Evolutionary conservation across 35 echinoderm and acorn worm genomes (phyloP).

Genomic region (Hemicentrotus pulcherrimus): DNA sequence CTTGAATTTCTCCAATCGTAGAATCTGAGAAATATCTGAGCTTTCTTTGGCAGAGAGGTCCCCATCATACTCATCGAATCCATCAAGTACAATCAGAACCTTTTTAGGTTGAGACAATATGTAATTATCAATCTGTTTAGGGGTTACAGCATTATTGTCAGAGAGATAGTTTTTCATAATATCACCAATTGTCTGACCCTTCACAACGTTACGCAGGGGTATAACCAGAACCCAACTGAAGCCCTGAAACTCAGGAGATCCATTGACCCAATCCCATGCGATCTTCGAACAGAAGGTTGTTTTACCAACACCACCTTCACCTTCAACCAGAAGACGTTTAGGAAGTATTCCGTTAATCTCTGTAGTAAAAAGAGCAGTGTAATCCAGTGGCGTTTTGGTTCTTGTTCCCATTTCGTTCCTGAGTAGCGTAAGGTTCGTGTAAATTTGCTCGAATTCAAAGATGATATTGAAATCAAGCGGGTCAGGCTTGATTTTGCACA

Average conservation of each 20-base stretch:
- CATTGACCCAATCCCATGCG: background rate
- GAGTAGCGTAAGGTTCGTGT: background rate
- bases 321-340: conserved; percentile 23
- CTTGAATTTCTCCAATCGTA: background rate
- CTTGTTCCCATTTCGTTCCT: background rate
- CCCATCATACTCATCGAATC: background rate
- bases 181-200: background rate
- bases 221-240: background rate
- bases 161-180: background rate
- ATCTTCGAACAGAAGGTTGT: conserved; percentile 17
- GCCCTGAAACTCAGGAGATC: background rate
- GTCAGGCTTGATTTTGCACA: background rate
- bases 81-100: background rate
- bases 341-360: background rate
- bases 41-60: background rate
- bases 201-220: background rate
- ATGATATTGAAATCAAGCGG: background rate
- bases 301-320: background rate
- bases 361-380: background rate
- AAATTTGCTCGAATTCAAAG: background rate
- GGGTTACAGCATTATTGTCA: background rate
- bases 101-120: background rate
- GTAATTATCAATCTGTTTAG: background rate
- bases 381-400: background rate
- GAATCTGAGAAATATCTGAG: background rate